A percentile compares a stretch with the other conserved stretches of the same genome.
These are phyloP conservation scores for Perizoma flavofasciatum DNA, from an alignment of 2,888 invertebrate species.

Conservation along the genomic window DNA sequence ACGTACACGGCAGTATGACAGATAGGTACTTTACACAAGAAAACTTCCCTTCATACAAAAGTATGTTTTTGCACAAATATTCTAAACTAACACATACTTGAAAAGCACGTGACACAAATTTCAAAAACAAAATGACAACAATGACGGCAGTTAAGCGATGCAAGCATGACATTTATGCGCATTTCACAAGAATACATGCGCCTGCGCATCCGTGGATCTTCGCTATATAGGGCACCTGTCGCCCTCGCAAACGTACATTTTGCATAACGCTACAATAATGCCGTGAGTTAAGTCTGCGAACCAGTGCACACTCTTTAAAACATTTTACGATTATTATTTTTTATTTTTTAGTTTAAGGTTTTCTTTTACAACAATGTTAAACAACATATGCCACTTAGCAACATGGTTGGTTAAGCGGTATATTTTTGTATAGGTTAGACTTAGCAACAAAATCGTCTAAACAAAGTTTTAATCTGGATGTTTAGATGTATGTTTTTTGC, in stretches of 20 bases:
- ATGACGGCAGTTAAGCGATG: slow-evolving; percentile 29
- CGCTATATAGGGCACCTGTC: slow-evolving; percentile 46
- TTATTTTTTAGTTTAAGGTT: not conserved
- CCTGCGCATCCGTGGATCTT: slow-evolving; percentile 28
- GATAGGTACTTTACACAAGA: too few relatives aligned
- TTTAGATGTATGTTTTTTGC: too few relatives aligned
- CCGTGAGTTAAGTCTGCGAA: slow-evolving; percentile 8
- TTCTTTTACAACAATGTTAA: not conserved
- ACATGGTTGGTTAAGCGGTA: too few relatives aligned
- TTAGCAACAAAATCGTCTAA: too few relatives aligned
- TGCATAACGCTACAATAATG: slow-evolving; percentile 38
- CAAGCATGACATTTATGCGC: slow-evolving; percentile 29
- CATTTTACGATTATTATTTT: not conserved
- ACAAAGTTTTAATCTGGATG: too few relatives aligned
- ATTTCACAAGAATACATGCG: slow-evolving; percentile 28
- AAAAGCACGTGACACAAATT: slow-evolving; percentile 17
- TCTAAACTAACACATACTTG: slow-evolving; percentile 17
- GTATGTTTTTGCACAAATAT: not conserved
- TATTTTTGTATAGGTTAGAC: too few relatives aligned
- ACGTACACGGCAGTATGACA: too few relatives aligned
- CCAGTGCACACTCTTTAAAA: slow-evolving; percentile 1
- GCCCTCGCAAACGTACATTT: slow-evolving; percentile 36
- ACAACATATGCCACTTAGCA: too few relatives aligned
- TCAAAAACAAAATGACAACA: slow-evolving; percentile 22
- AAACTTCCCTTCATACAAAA: too few relatives aligned